A percentile compares a stretch with the other conserved stretches of the same genome.
Evolutionary conservation across 2,797 vertebrate species (phyloP).

Genomic region (Lycodopsis pacificus): DNA sequence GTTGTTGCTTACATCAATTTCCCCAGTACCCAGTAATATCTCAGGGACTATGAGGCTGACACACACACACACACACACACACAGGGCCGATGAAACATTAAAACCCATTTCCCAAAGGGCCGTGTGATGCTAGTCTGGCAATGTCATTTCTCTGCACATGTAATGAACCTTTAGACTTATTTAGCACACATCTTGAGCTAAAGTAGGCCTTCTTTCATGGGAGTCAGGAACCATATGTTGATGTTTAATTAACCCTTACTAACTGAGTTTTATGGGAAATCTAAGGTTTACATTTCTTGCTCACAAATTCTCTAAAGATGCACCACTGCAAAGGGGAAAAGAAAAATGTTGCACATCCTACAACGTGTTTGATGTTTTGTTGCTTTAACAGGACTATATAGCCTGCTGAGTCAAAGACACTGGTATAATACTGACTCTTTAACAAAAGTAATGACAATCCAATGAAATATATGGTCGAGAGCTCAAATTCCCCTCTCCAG

Average conservation of each 20-base stretch:
- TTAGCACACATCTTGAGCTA: slow-evolving; percentile 27
- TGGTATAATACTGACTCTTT: not conserved
- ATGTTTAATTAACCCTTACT: slow-evolving; percentile 6
- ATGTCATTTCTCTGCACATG: slow-evolving; percentile 27
- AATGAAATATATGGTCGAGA: slow-evolving; percentile 23
- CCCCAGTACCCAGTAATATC: slow-evolving; percentile 28
- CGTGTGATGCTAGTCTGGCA: slow-evolving; percentile 25
- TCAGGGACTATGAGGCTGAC: slow-evolving; percentile 28
- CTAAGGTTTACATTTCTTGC: too few relatives aligned
- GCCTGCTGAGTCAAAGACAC: not conserved
- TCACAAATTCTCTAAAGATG: not conserved
- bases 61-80: slow-evolving; percentile 35
- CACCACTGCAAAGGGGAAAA: not conserved
- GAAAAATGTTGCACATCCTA: not conserved
- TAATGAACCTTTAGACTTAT: slow-evolving; percentile 19
- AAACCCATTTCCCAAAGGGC: slow-evolving; percentile 29
- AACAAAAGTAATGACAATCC: slow-evolving; percentile 5
- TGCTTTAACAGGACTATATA: not conserved
- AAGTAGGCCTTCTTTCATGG: not conserved
- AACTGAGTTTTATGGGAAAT: slow-evolving; percentile 2
- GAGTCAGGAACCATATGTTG: slow-evolving; percentile 6
- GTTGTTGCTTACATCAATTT: slow-evolving; percentile 36
- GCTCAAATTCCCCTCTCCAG: slow-evolving; percentile 7
- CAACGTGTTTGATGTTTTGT: not conserved
- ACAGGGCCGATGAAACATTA: slow-evolving; percentile 35